phyloP scores from a whole-genome alignment of 2,113 vertebrate species.

The Larimichthys crocea region DNA sequence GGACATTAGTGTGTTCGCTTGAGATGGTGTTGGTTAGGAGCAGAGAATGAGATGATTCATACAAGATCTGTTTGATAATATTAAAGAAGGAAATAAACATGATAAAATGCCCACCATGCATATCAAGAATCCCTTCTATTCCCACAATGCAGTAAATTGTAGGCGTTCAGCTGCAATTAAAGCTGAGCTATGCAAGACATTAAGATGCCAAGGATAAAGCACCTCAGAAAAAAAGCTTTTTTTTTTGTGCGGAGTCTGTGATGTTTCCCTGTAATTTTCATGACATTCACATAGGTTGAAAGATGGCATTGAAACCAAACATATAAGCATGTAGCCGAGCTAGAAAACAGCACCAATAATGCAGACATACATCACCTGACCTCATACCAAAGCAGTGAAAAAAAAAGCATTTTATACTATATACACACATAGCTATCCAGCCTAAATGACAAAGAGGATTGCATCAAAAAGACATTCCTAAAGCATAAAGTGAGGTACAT shows the following conservation, averaged over 20 bases:
- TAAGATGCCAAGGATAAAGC: not conserved
- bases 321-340: not conserved
- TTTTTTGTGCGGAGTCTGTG: conserved; percentile 4
- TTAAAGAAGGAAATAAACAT: conserved; percentile 4
- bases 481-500: conserved; percentile 42
- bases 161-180: not conserved
- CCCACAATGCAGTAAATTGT: not conserved
- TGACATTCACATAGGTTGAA: conserved; percentile 21
- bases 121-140: not conserved
- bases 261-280: conserved; percentile 9
- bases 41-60: conserved; percentile 10
- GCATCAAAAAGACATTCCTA: conserved; percentile 11
- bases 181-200: not conserved
- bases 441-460: conserved; percentile 15
- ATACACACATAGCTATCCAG: conserved; percentile 3
- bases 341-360: conserved; percentile 17
- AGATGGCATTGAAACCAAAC: not conserved
- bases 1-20: conserved; percentile 26
- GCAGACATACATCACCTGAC: not conserved
- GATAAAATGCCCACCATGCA: not conserved
- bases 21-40: conserved; percentile 14
- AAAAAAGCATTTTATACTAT: not conserved
- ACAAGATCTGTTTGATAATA: not conserved
- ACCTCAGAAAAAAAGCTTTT: not conserved
- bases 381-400: not conserved